Conservation (phyloP, 2,113 vertebrate species). For the Ageneiosus marmoratus region DNA sequence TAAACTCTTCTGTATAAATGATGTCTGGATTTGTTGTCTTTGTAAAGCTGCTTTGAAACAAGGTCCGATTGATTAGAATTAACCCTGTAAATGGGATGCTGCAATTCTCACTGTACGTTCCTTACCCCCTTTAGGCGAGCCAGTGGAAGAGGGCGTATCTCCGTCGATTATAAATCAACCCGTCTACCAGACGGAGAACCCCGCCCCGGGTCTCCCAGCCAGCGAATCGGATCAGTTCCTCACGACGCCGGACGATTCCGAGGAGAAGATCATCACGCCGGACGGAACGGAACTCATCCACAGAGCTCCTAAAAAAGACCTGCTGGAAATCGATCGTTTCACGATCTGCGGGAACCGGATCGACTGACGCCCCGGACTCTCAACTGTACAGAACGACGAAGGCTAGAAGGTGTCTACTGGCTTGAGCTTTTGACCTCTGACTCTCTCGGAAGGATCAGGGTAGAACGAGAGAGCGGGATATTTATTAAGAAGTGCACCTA, state of each 20-base stretch:
- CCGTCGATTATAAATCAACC: conserved; percentile 78
- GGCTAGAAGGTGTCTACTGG: conserved; percentile 49
- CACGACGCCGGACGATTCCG: conserved; percentile 87
- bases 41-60: too few relatives aligned
- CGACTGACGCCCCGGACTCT: conserved; percentile 75
- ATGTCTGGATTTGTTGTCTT: too few relatives aligned
- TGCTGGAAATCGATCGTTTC: conserved; percentile 97
- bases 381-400: conserved; percentile 50
- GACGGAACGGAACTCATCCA: conserved; percentile 83
- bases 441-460: conserved; percentile 19
- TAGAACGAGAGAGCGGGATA: conserved; percentile 52
- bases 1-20: too few relatives aligned
- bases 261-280: conserved; percentile 86
- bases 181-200: conserved; percentile 70
- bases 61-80: too few relatives aligned
- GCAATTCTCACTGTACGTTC: not conserved
- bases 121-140: conserved; percentile 64
- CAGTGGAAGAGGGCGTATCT: conserved; percentile 73
- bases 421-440: conserved; percentile 28
- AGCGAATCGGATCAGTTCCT: conserved; percentile 91
- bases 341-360: conserved; percentile 98
- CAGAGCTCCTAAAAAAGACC: conserved; percentile 88
- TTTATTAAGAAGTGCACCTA: conserved; percentile 47
- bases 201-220: conserved; percentile 77
- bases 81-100: not conserved